phyloP scores from a whole-genome alignment of 2,888 invertebrate genomes.

The Xanthia icteritia region DNA sequence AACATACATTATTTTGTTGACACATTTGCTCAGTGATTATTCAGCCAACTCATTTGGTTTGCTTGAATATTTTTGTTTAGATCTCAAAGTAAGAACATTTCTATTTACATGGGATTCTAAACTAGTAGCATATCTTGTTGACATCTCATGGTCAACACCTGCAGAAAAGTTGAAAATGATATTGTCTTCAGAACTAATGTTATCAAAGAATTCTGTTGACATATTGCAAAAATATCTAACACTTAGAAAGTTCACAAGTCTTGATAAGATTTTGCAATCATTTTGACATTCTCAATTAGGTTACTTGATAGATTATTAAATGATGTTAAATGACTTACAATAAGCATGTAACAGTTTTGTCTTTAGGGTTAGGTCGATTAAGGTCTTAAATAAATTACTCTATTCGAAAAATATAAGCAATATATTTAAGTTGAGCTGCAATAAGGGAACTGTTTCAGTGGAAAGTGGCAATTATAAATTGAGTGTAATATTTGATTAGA shows the following conservation, averaged over 20 bases:
- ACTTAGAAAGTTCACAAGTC: not conserved
- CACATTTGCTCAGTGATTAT: conserved; percentile 5
- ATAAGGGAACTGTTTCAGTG: not conserved
- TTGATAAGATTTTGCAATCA: conserved; percentile 38
- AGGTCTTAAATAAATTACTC: not conserved
- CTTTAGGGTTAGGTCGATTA: conserved; percentile 47
- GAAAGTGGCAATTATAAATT: not conserved
- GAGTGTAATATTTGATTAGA: not conserved
- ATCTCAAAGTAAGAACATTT: not conserved
- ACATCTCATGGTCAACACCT: not conserved
- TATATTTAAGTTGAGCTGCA: not conserved
- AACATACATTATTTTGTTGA: conserved; percentile 20
- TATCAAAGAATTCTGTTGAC: conserved; percentile 6
- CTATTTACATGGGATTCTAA: conserved; percentile 2
- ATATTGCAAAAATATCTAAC: conserved; percentile 18
- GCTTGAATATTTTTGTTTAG: not conserved
- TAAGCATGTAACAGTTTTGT: not conserved
- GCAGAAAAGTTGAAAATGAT: conserved; percentile 8
- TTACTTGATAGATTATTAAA: conserved; percentile 9
- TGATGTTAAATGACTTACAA: not conserved
- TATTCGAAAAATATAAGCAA: not conserved
- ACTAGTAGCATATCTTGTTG: conserved; percentile 7
- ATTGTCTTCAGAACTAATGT: not conserved
- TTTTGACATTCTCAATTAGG: conserved; percentile 15
- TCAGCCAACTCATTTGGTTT: conserved; percentile 1